Evolutionary conservation across 2,113 vertebrate species (phyloP), one percentile per base, ranked within the genome.

Genomic region (Columba janthina): DNA sequence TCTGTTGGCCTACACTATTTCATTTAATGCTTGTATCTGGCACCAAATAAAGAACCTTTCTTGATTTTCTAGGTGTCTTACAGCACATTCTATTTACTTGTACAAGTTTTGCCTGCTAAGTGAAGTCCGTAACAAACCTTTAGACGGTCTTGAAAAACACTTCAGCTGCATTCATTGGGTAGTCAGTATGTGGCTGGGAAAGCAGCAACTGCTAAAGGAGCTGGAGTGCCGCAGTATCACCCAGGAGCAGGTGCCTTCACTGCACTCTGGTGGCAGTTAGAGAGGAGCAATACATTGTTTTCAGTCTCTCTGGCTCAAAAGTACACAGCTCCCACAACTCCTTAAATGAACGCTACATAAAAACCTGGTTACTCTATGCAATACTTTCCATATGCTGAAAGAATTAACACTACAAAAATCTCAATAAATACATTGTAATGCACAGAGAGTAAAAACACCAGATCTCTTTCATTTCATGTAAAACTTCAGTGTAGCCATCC

Each of bases 21-120:
- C 42, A 83, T 91, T 80, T 91, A 87, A 91, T 83, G 82, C 91
- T 77, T 97, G 79, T 96, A 86, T 92, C 85, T 96, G 89, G 77
- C 69, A 77, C 54, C 57, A 85, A 95, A 97, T 96, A 96, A 97
- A 97, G 73, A 88, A 9, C 28, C n/a, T 89, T 80, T 48, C 58
- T 90, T 90, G 51, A 66, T 92, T 89, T 94, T 74, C 65, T 66
- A 81, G 34, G 60, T 89, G 73, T 82, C 58, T 74, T 60, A 57
- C 18, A 85, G 56, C 29, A 73, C 32, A 54, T 69, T 25, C 60
- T 92, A 5, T 77, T 62, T 87, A 38, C 17, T 66, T 77, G 18
- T 28, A 58, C n/a, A 72, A 40, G 20, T 46, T 69, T 65, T 76
- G 28, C 46, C 40, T 64, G 50, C 32, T 74, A 54, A 38, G 9